These are phyloP conservation scores for Philereme transversata DNA, from an alignment of 2,888 invertebrate genomes.

Conservation along the genomic window DNA sequence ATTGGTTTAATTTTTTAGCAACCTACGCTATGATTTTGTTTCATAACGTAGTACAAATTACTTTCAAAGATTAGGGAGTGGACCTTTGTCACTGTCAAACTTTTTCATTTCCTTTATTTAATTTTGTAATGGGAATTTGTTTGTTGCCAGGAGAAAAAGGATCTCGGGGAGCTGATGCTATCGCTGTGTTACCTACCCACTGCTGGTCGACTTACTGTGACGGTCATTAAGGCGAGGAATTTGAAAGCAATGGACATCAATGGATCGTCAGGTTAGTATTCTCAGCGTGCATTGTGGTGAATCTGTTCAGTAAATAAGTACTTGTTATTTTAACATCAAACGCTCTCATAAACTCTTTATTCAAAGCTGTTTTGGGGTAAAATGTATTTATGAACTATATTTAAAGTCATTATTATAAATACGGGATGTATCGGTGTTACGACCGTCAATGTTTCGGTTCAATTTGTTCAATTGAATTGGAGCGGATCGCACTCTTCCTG, in stretches of 20 bases:
- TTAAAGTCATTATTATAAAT: no score
- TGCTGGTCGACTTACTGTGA: constrained; percentile 94
- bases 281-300: not conserved
- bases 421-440: no score
- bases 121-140: constrained; percentile 26
- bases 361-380: no score
- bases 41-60: constrained; percentile 22
- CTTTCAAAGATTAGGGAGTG: constrained; percentile 24
- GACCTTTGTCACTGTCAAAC: constrained; percentile 32
- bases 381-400: no score
- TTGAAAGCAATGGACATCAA: constrained; percentile 97
- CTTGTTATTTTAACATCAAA: no score
- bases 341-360: no score
- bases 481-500: no score
- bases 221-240: constrained; percentile 95
- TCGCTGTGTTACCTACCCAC: constrained; percentile 96
- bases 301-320: no score
- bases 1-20: not conserved
- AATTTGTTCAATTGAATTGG: no score
- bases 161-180: constrained; percentile 95
- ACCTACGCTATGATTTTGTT: not conserved
- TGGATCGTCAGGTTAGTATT: constrained; percentile 91
- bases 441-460: no score
- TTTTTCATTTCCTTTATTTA: constrained; percentile 30
- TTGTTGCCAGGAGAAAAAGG: constrained; percentile 88